Base-by-base conservation (phyloP, 1,140 invertebrate genomes). In the Diabrotica virgifera region DNA sequence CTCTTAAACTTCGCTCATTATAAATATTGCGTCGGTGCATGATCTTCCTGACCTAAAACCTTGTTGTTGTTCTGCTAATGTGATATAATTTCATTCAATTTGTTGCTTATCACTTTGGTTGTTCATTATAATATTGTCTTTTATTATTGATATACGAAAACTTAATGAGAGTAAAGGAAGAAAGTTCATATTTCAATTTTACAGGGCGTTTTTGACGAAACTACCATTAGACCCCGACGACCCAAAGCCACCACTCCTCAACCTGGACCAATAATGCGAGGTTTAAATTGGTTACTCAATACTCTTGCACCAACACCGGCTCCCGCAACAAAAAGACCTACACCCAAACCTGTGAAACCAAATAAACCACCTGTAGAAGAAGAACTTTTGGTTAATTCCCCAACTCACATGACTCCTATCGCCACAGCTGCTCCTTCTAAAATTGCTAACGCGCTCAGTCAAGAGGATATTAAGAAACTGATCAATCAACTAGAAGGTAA, bases 211-310 rank as follows among this genome's bases (percentile, higher is more conserved):
- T 73, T 70, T 46, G 70, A 67, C n/a, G 59, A 72, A 66, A 65
- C 62, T 53, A 60, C 69, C 0, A 69, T 54, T 40, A 66, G 63
- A 6, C 70, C 74, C 9, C 65, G 64, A 5, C 72, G 58, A 71
- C 67, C 70, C 36, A 62, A 50, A 50, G 70, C 70, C 5, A 71
- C 72, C 5, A 59, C 66, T 51, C 55, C 69, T 14, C 37, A 64
- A 5, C 68, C 69, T 36, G 75, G 75, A 40, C 66, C 68, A 7
- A 52, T 79, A 38, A 72, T 75, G 70, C 74, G 76, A 66, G 73
- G 76, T 7, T 63, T 79, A 8, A 77, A 74, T 53, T 78, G 77
- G 77, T 57, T 79, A 8, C 66, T 78, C 7, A 75, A 73, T 62
- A 68, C 72, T 51, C 62, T 77, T 8, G 68, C 71, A 53, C 74